Percentiles rank a stretch among this genome's conserved stretches.
Conservation (phyloP, 2,888 invertebrate genomes). For the Drosophila engyochracea region DNA sequence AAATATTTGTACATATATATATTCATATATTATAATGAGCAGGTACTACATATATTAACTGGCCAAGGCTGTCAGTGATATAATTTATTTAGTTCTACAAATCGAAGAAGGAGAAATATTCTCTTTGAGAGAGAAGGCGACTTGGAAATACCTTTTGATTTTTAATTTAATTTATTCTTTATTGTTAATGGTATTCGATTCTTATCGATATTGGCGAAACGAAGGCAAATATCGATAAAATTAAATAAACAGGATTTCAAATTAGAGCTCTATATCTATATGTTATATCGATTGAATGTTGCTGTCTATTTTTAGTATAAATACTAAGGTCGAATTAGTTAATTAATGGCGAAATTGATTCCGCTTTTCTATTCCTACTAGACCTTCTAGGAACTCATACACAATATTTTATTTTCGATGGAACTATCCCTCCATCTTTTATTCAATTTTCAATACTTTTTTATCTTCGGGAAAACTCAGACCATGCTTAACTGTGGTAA, state of each 20-base stretch:
- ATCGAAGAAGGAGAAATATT: neutral
- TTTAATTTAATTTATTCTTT: too few relatives aligned
- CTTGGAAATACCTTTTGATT: too few relatives aligned
- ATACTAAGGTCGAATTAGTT: neutral
- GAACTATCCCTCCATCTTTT: neutral
- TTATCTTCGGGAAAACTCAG: neutral
- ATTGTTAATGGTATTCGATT: neutral
- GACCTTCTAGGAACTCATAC: too few relatives aligned
- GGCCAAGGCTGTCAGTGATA: neutral
- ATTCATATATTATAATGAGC: neutral
- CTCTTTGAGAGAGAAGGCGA: neutral
- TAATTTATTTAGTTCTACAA: neutral
- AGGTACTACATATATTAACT: neutral
- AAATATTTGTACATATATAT: too few relatives aligned
- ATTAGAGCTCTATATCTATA: too few relatives aligned
- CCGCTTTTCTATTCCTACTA: neutral
- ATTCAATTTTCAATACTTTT: neutral
- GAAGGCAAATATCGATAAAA: neutral
- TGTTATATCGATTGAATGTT: neutral
- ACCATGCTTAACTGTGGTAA: neutral
- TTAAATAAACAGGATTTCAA: too few relatives aligned
- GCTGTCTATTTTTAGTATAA: neutral
- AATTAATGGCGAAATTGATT: neutral
- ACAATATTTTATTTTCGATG: neutral
- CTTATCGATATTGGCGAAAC: neutral